Base-by-base conservation (phyloP, 1,140 invertebrate genomes). In the Notospermus geniculatus region DNA sequence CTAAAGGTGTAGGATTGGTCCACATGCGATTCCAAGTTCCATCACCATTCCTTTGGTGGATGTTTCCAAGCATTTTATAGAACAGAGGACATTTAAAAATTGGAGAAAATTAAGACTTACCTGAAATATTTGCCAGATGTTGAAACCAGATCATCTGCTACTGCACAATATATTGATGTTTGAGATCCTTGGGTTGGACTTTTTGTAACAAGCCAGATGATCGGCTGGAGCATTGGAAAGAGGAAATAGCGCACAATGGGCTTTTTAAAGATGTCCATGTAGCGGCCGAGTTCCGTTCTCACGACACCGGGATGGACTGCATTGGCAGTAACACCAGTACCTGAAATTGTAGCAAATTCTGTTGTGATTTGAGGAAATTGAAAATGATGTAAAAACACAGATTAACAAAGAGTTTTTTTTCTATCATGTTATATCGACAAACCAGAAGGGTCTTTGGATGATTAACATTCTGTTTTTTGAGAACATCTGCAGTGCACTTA, bases 221-320 rank as follows among this genome's bases (percentile, higher is more conserved):
- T 0, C 2, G 73, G 75, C 7, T n/a, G 30, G 9, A 75, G 32
- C 46, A 50, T 19, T n/a, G 46, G 46, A 50, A 50, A 50, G 25
- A 50, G n/a, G 9, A 74, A 17, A 27, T 61, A 25, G 1, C 63
- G 61, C 28, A 78, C 60, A 5, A 78, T 43, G 13, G 64, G 55
- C 43, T 63, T 67, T 39, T 71, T 70, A 0, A 84, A 79, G 1
- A 81, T 72, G 64, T 86, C 81, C 86, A 93, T 87, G 74, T 93
- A 87, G 36, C 90, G 85, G 30, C 86, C 86, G 0, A 93, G 72
- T 60, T 91, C 88, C 0, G 91, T 93, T 46, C 83, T 83, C 30
- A 93, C 90, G 75, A 94, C 84, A 1, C 93, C 93, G 1, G 93
- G 93, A 82, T 95, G 91, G 13, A 93, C 78, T 71, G 88, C 91